Evolutionary conservation across 1,140 invertebrate genomes (phyloP), one percentile per base, ranked within the genome.

Genomic region (Phymastichus coffea): DNA sequence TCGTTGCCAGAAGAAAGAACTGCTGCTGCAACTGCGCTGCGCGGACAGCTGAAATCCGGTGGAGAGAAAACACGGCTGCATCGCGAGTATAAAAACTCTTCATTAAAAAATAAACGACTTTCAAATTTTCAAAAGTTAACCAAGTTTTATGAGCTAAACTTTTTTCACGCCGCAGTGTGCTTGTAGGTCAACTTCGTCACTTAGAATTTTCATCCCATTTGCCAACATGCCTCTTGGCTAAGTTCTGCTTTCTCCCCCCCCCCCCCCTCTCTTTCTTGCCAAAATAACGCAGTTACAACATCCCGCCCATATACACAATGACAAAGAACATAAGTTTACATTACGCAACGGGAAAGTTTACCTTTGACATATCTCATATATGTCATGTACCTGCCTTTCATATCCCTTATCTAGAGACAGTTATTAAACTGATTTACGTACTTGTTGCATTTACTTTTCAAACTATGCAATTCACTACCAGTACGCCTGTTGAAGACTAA

Each of bases 271-370:
- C n/a, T n/a, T n/a, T n/a, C 12, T 20, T 12, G 15, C 19, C 25
- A 48, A 48, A 48, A 48, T 19, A 48, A 48, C 17, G 30, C 23
- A 20, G 35, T 15, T 33, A 22, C 7, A 35, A 33, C 10, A 19
- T 35, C 28, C 33, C 46, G n/a, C n/a, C n/a, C n/a, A n/a, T n/a
- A 33, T 33, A 33, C 2, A 48, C 26, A 7, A 30, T 49, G 47
- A 49, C 35, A 33, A 49, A 49, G 33, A 33, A 49, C 35, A 19
- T 17, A 49, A 49, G 47, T 49, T 49, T 35, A 17, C 35, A n/a
- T 12, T 20, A 37, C 35, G 15, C 14, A 14, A 37, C 15, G 15
- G 12, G 3, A 37, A 37, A 37, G 35, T 37, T 37, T 37, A n/a
- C n/a, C n/a, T n/a, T n/a, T n/a, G n/a, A n/a, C n/a, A n/a, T n/a